A percentile compares a stretch with the other conserved stretches of the same genome.
Conservation (phyloP, 2,113 vertebrate species). For the Salvelinus alpinus region DNA sequence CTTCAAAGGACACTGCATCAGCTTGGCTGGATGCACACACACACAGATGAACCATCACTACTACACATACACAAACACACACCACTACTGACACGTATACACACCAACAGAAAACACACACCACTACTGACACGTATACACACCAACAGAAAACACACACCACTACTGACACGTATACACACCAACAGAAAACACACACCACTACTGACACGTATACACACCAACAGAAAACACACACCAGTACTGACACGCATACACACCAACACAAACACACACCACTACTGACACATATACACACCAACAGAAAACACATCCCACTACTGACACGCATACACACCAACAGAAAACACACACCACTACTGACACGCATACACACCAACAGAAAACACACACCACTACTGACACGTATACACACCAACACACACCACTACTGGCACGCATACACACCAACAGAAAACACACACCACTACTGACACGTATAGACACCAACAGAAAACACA, state of each 20-base stretch:
- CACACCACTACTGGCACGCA: background rate
- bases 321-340: background rate
- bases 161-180: background rate
- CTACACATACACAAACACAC: background rate
- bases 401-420: background rate
- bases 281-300: no score
- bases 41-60: background rate
- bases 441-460: background rate
- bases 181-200: background rate
- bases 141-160: background rate
- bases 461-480: background rate
- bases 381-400: no score
- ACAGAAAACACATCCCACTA: background rate
- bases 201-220: background rate
- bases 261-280: no score
- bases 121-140: no score
- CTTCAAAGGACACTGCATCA: background rate
- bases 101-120: no score
- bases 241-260: no score
- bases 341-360: no score
- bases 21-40: background rate
- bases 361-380: no score
- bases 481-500: background rate
- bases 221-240: no score
- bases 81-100: no score